A percentile compares a stretch with the other conserved stretches of the same genome.
Conservation (phyloP, 2,797 vertebrate species). For the Betta splendens region DNA sequence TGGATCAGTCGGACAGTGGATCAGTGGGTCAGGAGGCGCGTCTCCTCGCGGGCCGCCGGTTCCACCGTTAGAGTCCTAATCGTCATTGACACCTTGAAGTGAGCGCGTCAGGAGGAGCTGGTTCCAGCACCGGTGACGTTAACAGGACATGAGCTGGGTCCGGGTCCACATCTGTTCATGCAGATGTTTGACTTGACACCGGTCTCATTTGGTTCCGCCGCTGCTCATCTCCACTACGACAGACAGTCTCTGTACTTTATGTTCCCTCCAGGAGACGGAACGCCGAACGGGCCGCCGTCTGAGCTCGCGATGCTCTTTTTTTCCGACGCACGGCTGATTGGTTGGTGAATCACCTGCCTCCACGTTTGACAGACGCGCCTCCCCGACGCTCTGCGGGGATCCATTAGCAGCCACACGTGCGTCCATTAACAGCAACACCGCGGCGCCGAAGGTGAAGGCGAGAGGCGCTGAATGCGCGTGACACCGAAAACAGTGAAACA, state of each 20-base stretch:
- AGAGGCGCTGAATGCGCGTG: conserved; percentile 28
- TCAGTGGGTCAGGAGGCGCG: conserved; percentile 33
- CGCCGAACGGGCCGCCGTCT: neutral
- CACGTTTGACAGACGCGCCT: neutral
- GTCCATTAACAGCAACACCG: conserved; percentile 22
- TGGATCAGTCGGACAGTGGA: conserved; percentile 60
- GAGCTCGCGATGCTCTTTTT: conserved; percentile 2
- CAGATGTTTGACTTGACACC: too few relatives aligned
- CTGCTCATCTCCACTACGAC: neutral
- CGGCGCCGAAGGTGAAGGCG: conserved; percentile 30
- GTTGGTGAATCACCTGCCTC: conserved; percentile 13
- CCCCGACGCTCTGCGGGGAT: conserved; percentile 14
- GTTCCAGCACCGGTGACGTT: too few relatives aligned
- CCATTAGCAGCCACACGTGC: conserved; percentile 31
- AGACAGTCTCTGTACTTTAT: neutral
- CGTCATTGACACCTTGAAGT: conserved; percentile 10
- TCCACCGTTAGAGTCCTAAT: conserved; percentile 3
- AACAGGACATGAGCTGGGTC: too few relatives aligned
- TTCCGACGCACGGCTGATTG: too few relatives aligned
- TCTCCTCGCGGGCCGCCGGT: neutral
- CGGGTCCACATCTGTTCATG: conserved; percentile 17
- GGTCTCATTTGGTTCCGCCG: neutral
- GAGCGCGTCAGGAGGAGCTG: too few relatives aligned
- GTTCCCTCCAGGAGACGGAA: conserved; percentile 8
- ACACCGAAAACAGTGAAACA: conserved; percentile 29